Conservation (phyloP, 2,113 vertebrate genomes). For the Aspiorhynchus laticeps region DNA sequence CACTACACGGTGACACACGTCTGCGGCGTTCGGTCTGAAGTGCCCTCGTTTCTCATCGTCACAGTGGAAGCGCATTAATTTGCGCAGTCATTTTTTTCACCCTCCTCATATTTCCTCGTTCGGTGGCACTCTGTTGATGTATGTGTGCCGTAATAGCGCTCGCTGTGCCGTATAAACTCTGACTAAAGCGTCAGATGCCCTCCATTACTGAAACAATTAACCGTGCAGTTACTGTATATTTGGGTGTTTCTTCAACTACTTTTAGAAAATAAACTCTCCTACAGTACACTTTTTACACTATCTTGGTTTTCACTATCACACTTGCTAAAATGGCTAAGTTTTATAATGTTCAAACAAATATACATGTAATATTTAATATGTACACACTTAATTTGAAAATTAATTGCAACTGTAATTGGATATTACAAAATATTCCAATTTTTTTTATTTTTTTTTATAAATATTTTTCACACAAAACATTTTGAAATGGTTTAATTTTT, state of each 20-base stretch:
- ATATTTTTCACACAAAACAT: no score
- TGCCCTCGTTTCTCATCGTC: slow-evolving; percentile 1
- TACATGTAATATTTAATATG: no score
- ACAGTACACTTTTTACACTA: no score
- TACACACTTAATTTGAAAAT: no score
- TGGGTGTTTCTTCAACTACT: neutral
- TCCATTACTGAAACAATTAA: neutral
- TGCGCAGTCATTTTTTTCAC: neutral
- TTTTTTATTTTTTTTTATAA: no score
- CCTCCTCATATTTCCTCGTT: slow-evolving; percentile 7
- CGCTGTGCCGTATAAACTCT: no score
- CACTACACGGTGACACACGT: neutral
- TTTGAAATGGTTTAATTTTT: no score
- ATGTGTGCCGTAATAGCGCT: neutral
- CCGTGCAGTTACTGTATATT: neutral
- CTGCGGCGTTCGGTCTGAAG: neutral
- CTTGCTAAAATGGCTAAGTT: neutral
- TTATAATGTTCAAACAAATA: neutral
- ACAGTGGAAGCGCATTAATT: slow-evolving; percentile 19
- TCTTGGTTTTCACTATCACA: neutral
- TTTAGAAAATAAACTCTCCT: neutral
- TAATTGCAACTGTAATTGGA: no score
- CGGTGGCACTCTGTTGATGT: neutral
- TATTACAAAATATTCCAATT: no score
- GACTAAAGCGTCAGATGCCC: neutral